Evolutionary conservation across 2,113 vertebrate genomes (phyloP).

Genomic region (Delphinus delphis): DNA sequence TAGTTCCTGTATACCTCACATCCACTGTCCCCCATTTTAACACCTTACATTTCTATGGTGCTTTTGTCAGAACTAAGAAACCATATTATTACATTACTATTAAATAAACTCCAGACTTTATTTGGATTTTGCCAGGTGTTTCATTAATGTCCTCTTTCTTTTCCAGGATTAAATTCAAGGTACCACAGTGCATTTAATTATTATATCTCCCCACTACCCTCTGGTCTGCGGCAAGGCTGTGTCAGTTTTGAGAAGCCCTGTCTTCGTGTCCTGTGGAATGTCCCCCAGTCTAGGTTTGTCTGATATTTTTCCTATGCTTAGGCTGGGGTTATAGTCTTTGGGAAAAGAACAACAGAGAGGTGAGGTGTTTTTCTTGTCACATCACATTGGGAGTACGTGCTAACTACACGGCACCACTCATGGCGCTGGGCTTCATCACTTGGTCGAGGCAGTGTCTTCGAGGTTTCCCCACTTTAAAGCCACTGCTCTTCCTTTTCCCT

Average conservation of each 20-base stretch:
- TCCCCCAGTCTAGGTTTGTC: not conserved
- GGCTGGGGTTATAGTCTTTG: not conserved
- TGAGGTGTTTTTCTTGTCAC: not conserved
- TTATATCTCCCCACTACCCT: not conserved
- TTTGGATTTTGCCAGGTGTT: not conserved
- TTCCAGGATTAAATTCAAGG: not conserved
- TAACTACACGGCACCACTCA: not conserved
- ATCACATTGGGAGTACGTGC: accelerated
- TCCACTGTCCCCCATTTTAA: not conserved
- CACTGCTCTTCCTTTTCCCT: not conserved
- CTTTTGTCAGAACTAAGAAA: not conserved
- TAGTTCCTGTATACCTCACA: not conserved
- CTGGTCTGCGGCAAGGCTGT: not conserved
- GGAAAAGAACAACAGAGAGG: not conserved
- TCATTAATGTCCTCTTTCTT: not conserved
- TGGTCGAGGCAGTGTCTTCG: accelerated
- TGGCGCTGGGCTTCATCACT: too few species aligned
- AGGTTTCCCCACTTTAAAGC: not conserved
- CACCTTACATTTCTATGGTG: not conserved
- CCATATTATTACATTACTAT: not conserved
- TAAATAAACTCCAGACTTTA: not conserved
- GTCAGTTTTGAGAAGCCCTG: not conserved
- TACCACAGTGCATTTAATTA: not conserved
- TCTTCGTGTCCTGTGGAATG: not conserved
- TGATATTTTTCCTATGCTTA: not conserved